Evolutionary conservation across 2,888 invertebrate genomes (phyloP), one percentile per base, ranked within the genome.

Genomic region (Furcula furcula): DNA sequence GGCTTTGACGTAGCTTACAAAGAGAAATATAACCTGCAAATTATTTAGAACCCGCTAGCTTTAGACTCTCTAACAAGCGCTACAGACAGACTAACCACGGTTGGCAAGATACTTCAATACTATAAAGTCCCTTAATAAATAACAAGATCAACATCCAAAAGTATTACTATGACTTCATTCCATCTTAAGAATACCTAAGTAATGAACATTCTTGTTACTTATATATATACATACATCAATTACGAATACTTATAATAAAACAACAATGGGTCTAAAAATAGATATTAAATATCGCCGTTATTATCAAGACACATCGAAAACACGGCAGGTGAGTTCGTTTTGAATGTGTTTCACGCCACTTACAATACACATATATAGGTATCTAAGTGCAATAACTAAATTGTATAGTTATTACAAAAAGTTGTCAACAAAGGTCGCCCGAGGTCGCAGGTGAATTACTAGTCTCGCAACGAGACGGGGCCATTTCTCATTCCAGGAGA

Each of bases 351-450:
- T n/a, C n/a, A n/a, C n/a, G n/a, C n/a, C n/a, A n/a, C n/a, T 48
- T 56, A 47, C 30, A 46, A 41, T 40, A 34, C 31, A 41, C 37
- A 25, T 34, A 34, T 23, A 36, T 22, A 28, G 11, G 23, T 38
- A 31, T 21, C 44, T 61, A 46, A 53, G 52, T 59, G 59, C 53
- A 43, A 48, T 61, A 62, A 65, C 61, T 55, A 46, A 73, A 74
- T 71, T 74, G 74, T 81, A 78, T 68, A 79, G 55, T 65, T 60
- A 46, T 63, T 78, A 76, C 61, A 76, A 82, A 78, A 76, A 42
- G 32, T 58, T 49, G 60, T 67, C 52, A 70, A 66, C 65, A 67
- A 59, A 57, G 47, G 36, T 61, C 39, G 27, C 55, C 36, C 23
- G 20, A 15, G 30, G 15, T 30, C 34, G 12, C 18, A 28, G 10